Evolutionary conservation across 2,797 vertebrate genomes (phyloP).

Genomic region (Podargus strigoides): DNA sequence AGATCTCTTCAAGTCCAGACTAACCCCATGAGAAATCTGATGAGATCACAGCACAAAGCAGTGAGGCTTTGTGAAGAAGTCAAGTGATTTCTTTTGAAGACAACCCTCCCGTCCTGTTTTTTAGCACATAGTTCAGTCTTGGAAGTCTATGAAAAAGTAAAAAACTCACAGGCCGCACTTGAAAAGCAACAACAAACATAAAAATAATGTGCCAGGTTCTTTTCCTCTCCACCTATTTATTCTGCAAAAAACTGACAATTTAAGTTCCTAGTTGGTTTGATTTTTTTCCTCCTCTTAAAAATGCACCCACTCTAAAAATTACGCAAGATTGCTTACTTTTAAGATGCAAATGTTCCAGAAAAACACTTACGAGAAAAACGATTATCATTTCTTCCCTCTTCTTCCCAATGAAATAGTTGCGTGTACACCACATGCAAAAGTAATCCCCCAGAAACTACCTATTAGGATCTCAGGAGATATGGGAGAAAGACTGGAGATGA

Average conservation of each 20-base stretch:
- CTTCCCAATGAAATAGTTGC: constrained; percentile 6
- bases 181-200: constrained; percentile 11
- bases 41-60: neutral
- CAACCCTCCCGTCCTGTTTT: neutral
- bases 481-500: neutral
- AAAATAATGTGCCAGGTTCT: neutral
- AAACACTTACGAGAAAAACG: neutral
- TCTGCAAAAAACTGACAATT: constrained; percentile 37
- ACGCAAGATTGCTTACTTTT: constrained; percentile 44
- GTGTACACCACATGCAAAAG: constrained; percentile 20
- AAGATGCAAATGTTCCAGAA: constrained; percentile 39
- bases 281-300: constrained; percentile 21
- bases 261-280: constrained; percentile 4
- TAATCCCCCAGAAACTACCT: constrained; percentile 33
- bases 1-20: neutral
- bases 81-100: neutral
- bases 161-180: neutral
- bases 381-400: neutral
- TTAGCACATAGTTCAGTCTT: neutral
- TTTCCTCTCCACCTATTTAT: neutral
- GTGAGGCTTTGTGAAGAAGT: neutral
- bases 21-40: neutral
- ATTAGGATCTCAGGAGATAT: neutral
- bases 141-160: neutral
- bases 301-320: constrained; percentile 30